Evolutionary conservation across 2,797 vertebrate genomes (phyloP).

Genomic region (Cottoperca gobio): DNA sequence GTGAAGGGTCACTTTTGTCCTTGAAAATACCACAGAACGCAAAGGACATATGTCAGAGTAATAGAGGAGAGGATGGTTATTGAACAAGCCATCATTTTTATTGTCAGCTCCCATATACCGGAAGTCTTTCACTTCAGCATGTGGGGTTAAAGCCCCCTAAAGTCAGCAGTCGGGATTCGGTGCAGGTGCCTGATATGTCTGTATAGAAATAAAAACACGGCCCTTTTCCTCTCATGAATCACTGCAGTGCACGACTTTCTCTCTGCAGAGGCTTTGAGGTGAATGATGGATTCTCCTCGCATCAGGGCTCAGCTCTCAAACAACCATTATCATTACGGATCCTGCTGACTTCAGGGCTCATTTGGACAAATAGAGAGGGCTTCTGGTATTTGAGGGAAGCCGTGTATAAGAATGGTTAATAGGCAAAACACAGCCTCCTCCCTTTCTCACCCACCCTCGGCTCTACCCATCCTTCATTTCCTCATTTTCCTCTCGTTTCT

Average conservation of each 20-base stretch:
- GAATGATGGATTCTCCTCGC: conserved; percentile 53
- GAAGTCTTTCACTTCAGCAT: conserved; percentile 64
- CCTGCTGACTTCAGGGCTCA: conserved; percentile 57
- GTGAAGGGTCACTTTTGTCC: conserved; percentile 63
- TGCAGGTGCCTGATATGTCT: conserved; percentile 22
- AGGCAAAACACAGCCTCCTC: conserved; percentile 38
- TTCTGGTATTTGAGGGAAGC: conserved; percentile 50
- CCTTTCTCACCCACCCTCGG: conserved; percentile 9
- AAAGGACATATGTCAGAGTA: conserved; percentile 42
- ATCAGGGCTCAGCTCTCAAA: conserved; percentile 53
- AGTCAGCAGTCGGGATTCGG: conserved; percentile 35
- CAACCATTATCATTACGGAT: conserved; percentile 58
- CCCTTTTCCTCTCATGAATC: conserved; percentile 34
- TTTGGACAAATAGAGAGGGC: conserved; percentile 47
- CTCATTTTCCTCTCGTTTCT: conserved; percentile 59
- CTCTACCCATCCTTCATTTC: conserved; percentile 46
- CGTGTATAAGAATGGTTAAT: conserved; percentile 35
- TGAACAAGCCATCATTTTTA: conserved; percentile 69
- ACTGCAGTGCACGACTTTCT: background rate
- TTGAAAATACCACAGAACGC: conserved; percentile 47
- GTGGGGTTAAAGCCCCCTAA: conserved; percentile 37
- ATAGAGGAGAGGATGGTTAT: conserved; percentile 51
- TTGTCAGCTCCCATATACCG: conserved; percentile 41
- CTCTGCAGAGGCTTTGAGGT: conserved; percentile 19
- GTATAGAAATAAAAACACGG: background rate